Conservation (phyloP, 2,797 vertebrate genomes). For the Lateolabrax maculatus region DNA sequence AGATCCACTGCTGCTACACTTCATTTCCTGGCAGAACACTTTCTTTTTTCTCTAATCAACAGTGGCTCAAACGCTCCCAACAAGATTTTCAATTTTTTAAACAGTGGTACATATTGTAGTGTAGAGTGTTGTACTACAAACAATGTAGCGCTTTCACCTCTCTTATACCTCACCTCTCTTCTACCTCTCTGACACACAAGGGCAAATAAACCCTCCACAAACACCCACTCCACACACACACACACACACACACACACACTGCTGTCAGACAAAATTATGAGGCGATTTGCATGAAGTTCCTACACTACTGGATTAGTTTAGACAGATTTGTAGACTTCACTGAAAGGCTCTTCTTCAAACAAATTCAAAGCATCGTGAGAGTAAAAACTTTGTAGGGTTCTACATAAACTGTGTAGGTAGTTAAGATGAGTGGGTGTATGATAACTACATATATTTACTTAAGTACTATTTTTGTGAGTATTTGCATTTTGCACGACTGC, state of each 20-base stretch:
- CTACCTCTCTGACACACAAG: constrained; percentile 5
- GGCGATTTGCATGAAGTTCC: constrained; percentile 23
- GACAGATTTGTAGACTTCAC: background rate
- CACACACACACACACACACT: background rate
- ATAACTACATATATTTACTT: background rate
- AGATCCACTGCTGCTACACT: constrained; percentile 38
- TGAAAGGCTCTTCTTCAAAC: background rate
- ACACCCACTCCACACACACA: constrained; percentile 23
- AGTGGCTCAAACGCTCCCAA: constrained; percentile 30
- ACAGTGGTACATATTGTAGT: background rate
- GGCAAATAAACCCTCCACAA: constrained; percentile 1
- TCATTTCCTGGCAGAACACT: constrained; percentile 38
- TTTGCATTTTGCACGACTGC: background rate
- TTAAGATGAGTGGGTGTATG: background rate
- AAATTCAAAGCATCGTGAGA: background rate
- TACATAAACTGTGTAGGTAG: background rate
- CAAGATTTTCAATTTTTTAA: constrained; percentile 38
- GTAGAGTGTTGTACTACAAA: constrained; percentile 16
- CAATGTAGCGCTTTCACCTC: constrained; percentile 1
- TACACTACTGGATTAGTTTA: constrained; percentile 27
- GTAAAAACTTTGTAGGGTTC: background rate
- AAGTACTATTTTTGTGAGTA: background rate
- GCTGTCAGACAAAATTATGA: constrained; percentile 35
- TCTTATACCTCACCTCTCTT: background rate
- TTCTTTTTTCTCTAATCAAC: constrained; percentile 35